Percentiles rank a stretch among this genome's conserved stretches.
Evolutionary conservation across 2,888 invertebrate species (phyloP).

Genomic region (Tachystola acroxantha): DNA sequence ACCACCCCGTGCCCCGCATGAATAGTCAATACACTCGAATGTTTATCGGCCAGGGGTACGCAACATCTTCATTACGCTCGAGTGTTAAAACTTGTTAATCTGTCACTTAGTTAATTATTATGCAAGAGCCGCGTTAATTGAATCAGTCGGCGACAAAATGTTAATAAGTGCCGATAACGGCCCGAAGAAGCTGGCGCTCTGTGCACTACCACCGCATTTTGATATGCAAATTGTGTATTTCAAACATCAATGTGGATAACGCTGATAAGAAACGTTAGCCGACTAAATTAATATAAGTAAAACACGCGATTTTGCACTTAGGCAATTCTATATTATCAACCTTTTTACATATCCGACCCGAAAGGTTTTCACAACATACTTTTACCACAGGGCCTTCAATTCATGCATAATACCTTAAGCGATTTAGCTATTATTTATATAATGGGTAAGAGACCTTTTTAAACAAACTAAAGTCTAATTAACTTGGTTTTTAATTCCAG

Average conservation of each 20-base stretch:
- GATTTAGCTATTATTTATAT: no score
- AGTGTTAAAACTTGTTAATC: slow-evolving; percentile 75
- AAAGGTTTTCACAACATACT: no score
- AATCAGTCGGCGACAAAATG: slow-evolving; percentile 71
- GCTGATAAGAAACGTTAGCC: slow-evolving; percentile 39
- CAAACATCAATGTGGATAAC: slow-evolving; percentile 51
- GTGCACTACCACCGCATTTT: slow-evolving; percentile 27
- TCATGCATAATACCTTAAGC: no score
- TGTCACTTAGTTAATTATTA: slow-evolving; percentile 71
- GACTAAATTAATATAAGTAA: slow-evolving; percentile 51
- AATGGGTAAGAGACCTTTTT: no score
- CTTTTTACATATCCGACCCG: no score
- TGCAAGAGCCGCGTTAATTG: slow-evolving; percentile 66
- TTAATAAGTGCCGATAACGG: slow-evolving; percentile 66
- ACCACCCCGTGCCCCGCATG: slow-evolving; percentile 38
- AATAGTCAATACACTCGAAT: slow-evolving; percentile 32
- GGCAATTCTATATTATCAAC: slow-evolving; percentile 14
- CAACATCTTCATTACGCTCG: slow-evolving; percentile 71
- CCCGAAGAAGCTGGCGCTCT: slow-evolving; percentile 20
- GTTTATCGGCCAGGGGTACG: slow-evolving; percentile 40
- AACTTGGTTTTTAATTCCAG: no score
- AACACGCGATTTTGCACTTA: slow-evolving; percentile 57
- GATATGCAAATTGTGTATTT: slow-evolving; percentile 57
- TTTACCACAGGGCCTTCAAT: no score
- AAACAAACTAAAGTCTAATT: no score